Conservation (phyloP, 92 coral and sea anemone species). For the Zoanthus gigantus region DNA sequence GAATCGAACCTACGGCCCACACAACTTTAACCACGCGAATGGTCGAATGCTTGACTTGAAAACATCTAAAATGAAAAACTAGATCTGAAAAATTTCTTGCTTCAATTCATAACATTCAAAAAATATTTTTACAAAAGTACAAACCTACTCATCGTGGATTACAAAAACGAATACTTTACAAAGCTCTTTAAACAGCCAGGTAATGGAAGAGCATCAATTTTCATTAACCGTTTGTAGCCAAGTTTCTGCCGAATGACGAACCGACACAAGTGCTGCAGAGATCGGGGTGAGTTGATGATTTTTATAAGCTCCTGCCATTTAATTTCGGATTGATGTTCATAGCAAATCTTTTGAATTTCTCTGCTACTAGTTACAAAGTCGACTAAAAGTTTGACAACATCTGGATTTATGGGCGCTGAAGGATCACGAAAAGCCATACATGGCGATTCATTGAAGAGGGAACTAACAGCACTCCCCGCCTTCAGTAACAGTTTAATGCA, state of each 20-base stretch:
- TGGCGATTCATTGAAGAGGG: constrained; percentile 54
- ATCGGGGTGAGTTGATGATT: constrained; percentile 68
- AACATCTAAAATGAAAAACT: too few species aligned
- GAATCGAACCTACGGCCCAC: too few species aligned
- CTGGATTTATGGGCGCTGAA: constrained; percentile 53
- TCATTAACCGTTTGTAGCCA: constrained; percentile 47
- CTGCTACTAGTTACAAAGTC: constrained; percentile 66
- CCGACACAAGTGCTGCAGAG: constrained; percentile 72
- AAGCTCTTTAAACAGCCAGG: constrained; percentile 67
- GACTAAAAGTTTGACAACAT: constrained; percentile 59
- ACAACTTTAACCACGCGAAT: too few species aligned
- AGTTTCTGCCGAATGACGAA: constrained; percentile 64
- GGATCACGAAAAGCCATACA: constrained; percentile 66
- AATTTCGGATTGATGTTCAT: constrained; percentile 29
- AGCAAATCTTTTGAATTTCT: constrained; percentile 50
- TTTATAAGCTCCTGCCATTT: constrained; percentile 58
- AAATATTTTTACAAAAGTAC: too few species aligned
- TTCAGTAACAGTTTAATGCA: constrained; percentile 75
- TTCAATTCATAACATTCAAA: too few species aligned
- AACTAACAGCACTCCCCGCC: constrained; percentile 66
- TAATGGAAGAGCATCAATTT: constrained; percentile 69
- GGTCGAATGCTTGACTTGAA: too few species aligned
- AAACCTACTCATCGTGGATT: not conserved
- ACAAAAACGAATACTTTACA: constrained; percentile 61
- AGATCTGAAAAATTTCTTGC: too few species aligned